These are phyloP conservation scores for Tetragonula clypearis DNA, from an alignment of 1,140 invertebrate genomes.

Conservation along the genomic window DNA sequence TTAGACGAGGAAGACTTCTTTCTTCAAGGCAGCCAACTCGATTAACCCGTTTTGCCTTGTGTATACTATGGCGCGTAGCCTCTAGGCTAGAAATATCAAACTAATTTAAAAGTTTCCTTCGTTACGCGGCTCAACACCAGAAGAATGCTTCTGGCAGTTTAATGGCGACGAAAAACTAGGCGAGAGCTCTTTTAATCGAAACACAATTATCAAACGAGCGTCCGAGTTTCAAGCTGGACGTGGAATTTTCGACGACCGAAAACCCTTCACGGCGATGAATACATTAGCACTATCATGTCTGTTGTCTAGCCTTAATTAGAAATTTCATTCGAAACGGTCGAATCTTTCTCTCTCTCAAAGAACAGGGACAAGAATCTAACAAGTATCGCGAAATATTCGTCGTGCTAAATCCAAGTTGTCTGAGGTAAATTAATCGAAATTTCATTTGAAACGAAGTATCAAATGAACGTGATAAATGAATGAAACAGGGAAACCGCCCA, in stretches of 20 bases:
- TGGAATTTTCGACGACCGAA: background rate
- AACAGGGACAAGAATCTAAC: too few relatives aligned
- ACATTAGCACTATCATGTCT: too few relatives aligned
- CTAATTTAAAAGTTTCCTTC: constrained; percentile 62
- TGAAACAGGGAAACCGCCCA: background rate
- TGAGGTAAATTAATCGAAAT: background rate
- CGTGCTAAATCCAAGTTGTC: background rate
- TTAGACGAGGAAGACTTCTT: constrained; percentile 1
- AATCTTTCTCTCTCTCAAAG: too few relatives aligned
- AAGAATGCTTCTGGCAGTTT: constrained; percentile 63
- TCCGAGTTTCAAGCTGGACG: background rate
- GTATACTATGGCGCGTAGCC: constrained; percentile 5
- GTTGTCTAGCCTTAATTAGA: too few relatives aligned
- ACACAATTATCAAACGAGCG: constrained; percentile 45
- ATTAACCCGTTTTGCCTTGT: constrained; percentile 49
- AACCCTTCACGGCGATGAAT: background rate
- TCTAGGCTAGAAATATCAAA: constrained; percentile 55
- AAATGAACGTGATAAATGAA: background rate
- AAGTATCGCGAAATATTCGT: background rate
- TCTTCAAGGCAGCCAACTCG: constrained; percentile 52
- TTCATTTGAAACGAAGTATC: background rate
- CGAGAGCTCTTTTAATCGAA: constrained; percentile 51
- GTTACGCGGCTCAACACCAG: constrained; percentile 23
- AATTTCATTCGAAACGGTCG: too few relatives aligned
- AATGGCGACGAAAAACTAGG: constrained; percentile 53